These are phyloP conservation scores for Schizopygopsis pylzovi DNA, from an alignment of 2,797 vertebrate species.

Conservation along the genomic window DNA sequence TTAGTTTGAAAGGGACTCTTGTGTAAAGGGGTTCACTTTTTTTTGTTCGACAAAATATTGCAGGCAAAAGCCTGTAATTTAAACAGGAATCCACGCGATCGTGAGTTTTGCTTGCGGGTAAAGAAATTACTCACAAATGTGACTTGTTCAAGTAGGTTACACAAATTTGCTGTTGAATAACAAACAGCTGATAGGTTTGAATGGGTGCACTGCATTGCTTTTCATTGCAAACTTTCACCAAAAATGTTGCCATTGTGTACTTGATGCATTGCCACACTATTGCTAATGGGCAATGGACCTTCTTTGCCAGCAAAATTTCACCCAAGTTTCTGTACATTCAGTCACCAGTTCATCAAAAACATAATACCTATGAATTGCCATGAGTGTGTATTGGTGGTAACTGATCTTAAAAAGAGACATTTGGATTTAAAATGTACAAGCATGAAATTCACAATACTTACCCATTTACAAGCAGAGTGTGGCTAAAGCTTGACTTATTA, in stretches of 20 bases:
- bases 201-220: not conserved
- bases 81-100: not conserved
- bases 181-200: not conserved
- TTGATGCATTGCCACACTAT: not conserved
- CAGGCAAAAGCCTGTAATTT: not conserved
- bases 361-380: not conserved
- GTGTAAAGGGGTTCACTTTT: not conserved
- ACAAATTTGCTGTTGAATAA: not conserved
- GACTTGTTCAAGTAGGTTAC: not conserved
- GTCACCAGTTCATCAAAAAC: not conserved
- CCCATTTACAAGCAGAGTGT: slow-evolving; percentile 74
- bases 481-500: slow-evolving; percentile 51
- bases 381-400: not conserved
- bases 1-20: too few relatives aligned
- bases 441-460: not conserved
- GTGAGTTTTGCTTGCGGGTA: not conserved
- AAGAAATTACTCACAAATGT: too few relatives aligned
- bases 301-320: not conserved
- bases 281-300: not conserved
- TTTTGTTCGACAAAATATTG: not conserved
- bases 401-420: not conserved
- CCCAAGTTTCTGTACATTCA: not conserved
- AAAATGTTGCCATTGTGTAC: not conserved
- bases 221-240: not conserved
- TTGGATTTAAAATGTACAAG: not conserved